phyloP scores from a whole-genome alignment of 2,113 vertebrate species.

The Odocoileus hemionus region DNA sequence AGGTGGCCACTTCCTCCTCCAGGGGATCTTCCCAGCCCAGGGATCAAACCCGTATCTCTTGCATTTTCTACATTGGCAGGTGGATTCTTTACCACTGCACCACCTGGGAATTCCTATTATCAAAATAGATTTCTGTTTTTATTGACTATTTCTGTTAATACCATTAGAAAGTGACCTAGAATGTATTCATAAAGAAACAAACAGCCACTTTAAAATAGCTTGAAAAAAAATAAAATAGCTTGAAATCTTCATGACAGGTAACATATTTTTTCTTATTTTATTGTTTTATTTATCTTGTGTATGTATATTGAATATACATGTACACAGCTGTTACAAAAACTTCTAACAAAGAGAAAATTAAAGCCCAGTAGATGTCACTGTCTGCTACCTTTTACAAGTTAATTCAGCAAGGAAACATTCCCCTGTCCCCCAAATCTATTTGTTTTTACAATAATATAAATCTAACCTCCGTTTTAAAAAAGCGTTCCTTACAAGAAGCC shows the following conservation, averaged over 20 bases:
- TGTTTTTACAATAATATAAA: conserved; percentile 64
- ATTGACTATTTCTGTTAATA: neutral
- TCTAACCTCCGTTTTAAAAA: conserved; percentile 65
- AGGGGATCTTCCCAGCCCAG: neutral
- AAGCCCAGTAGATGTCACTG: conserved; percentile 81
- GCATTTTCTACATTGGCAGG: neutral
- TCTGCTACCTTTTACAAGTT: conserved; percentile 73
- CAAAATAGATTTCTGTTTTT: conserved; percentile 6
- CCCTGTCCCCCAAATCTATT: conserved; percentile 39
- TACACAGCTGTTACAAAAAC: neutral
- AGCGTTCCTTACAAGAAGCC: conserved; percentile 65
- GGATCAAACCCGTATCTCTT: neutral
- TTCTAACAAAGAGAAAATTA: neutral
- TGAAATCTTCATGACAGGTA: neutral
- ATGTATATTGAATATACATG: neutral
- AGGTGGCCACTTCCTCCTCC: neutral
- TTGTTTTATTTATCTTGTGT: neutral
- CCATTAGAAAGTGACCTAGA: neutral
- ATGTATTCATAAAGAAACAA: neutral
- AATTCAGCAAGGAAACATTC: neutral
- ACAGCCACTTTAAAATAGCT: neutral
- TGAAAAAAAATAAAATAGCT: neutral
- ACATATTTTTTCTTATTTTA: neutral
- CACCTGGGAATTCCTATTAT: neutral
- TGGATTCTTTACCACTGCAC: neutral